Evolutionary conservation across 2,797 vertebrate genomes (phyloP), one percentile per base, ranked within the genome.

Genomic region (Sebastes wilsoni): DNA sequence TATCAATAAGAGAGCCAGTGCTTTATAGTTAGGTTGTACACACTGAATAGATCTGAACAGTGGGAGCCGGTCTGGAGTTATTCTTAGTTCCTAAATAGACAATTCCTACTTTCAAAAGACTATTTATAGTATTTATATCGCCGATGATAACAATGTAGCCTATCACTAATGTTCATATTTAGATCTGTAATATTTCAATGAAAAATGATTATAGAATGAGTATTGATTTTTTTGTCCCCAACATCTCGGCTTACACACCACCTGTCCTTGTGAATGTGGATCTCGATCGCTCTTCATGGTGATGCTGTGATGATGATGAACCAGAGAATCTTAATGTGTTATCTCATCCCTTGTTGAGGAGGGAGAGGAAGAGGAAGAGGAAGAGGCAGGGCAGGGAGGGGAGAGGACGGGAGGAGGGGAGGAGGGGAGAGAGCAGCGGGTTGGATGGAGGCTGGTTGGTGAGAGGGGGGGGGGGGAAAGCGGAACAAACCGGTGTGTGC

Each of bases 401-500:
- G 65, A 58, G 6, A 88, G 80, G 83, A 83, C 64, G 87, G 66
- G 65, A 58, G 77, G 83, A 83, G 80, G 83, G 13, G 5, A 88
- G 80, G 83, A 83, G 70, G 87, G 68, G 65, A 58, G 77, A 60
- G 83, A 72, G 66, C 86, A 28, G 52, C 14, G 62, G 60, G 60
- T 68, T 32, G 73, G 79, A 59, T 79, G 84, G 79, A 76, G 84
- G 80, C 34, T 30, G 75, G 87, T 22, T 6, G 55, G 22, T 12
- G 55, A n/a, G 72, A 69, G 52, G 72, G 22, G 80, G 42, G 42
- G 84, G 85, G 14, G 6, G 27, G 27, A 88, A 95, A 93, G 94
- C 95, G 94, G 96, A 95, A 95, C 93, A 96, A 95, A 95, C 95
- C 94, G 94, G 95, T 94, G 95, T 94, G 95, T 90, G 93, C 94